Evolutionary conservation across 2,797 vertebrate genomes (phyloP).

Genomic region (Sebastes minor): DNA sequence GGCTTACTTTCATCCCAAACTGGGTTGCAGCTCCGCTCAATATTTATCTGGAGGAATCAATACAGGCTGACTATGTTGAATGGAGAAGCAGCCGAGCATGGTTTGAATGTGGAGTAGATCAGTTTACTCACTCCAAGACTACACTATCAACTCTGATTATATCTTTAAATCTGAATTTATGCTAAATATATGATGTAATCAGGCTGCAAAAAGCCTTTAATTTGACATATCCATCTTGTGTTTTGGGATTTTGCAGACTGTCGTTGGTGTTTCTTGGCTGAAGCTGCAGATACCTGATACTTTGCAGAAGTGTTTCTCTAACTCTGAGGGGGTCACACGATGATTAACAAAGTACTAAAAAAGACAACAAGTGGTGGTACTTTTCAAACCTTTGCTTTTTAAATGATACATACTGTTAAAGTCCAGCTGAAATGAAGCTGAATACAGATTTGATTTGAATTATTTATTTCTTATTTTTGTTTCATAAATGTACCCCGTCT

Average conservation of each 20-base stretch:
- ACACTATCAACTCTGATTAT: not conserved
- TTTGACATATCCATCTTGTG: not conserved
- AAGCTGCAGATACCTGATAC: not conserved
- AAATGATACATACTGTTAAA: not conserved
- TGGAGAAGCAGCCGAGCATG: not conserved
- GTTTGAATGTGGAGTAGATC: constrained; percentile 9
- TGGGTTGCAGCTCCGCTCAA: constrained; percentile 28
- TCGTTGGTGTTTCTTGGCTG: not conserved
- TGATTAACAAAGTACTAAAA: not conserved
- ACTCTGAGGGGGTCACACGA: not conserved
- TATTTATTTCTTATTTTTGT: not conserved
- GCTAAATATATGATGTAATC: constrained; percentile 12
- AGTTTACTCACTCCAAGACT: not conserved
- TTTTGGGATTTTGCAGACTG: not conserved
- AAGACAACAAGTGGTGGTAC: not conserved
- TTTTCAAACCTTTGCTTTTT: not conserved
- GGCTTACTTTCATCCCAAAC: constrained; percentile 36
- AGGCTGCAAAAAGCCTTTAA: constrained; percentile 5
- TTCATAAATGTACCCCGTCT: not conserved
- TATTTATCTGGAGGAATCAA: constrained; percentile 43
- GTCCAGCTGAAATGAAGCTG: not conserved
- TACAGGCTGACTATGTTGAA: constrained; percentile 17
- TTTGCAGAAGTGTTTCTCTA: not conserved
- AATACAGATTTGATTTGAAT: not conserved
- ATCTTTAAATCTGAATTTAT: constrained; percentile 8